Percentiles rank a stretch among this genome's conserved stretches.
These are phyloP conservation scores for Falcunculus frontatus DNA, from an alignment of 2,113 vertebrate genomes.

Conservation along the genomic window DNA sequence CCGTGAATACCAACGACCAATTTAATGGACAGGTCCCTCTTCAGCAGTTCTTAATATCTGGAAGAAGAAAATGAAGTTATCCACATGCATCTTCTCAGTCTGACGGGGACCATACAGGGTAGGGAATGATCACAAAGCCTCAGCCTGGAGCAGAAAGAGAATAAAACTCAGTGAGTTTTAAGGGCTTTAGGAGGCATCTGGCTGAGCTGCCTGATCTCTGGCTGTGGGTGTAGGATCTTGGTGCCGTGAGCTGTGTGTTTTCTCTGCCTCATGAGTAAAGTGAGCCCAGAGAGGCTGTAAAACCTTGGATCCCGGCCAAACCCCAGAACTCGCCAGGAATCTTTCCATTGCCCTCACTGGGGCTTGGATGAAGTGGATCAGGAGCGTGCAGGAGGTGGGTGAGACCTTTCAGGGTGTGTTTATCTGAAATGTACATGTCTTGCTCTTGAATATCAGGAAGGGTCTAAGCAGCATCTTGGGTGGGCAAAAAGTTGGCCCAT, in stretches of 20 bases:
- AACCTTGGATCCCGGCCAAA: background rate
- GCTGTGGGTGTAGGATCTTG: background rate
- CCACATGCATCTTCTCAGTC: background rate
- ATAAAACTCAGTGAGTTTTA: background rate
- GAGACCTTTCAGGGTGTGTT: background rate
- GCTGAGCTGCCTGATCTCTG: background rate
- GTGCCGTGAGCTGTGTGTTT: background rate
- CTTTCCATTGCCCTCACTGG: background rate
- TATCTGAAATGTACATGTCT: rapidly evolving
- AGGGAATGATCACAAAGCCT: background rate
- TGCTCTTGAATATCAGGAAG: background rate
- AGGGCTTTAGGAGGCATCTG: background rate
- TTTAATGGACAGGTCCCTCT: background rate
- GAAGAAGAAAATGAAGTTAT: background rate
- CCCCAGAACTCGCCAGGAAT: background rate
- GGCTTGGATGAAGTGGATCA: rapidly evolving
- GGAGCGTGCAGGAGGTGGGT: rapidly evolving
- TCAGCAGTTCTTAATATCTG: background rate
- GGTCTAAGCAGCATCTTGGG: background rate
- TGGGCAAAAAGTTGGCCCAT: background rate
- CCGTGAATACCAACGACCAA: background rate
- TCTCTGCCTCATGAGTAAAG: background rate
- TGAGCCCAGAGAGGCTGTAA: background rate
- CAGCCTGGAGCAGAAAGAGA: background rate
- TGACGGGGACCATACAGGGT: background rate